Conservation (phyloP, 2,888 invertebrate genomes). For the Drosophila conformis region DNA sequence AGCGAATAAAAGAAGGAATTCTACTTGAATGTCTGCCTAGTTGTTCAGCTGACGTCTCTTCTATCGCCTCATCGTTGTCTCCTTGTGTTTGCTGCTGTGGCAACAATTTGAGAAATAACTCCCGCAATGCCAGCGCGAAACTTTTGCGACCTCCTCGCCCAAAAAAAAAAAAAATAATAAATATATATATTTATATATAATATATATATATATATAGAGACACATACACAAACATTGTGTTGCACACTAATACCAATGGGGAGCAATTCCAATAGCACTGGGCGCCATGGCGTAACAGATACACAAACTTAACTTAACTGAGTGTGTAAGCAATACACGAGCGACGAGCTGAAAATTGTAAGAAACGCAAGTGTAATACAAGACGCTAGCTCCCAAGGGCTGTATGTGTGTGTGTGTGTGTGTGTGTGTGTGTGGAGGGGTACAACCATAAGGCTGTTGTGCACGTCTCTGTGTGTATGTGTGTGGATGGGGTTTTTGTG, state of each 20-base stretch:
- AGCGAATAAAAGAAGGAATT: constrained; percentile 5
- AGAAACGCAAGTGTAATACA: constrained; percentile 64
- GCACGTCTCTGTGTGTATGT: not conserved
- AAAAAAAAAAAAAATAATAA: constrained; percentile 11
- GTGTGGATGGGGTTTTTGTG: constrained; percentile 11
- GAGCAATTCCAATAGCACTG: constrained; percentile 66
- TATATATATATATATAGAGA: not conserved
- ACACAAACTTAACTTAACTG: constrained; percentile 77
- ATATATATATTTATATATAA: not conserved
- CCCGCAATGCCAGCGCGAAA: constrained; percentile 57
- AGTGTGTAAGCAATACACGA: constrained; percentile 74
- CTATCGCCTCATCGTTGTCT: constrained; percentile 32
- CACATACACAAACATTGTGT: not conserved
- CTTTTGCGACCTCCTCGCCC: constrained; percentile 34
- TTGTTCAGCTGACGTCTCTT: constrained; percentile 47
- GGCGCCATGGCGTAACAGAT: constrained; percentile 67
- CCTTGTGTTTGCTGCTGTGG: constrained; percentile 64
- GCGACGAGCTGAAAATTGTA: constrained; percentile 63
- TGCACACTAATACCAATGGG: constrained; percentile 39
- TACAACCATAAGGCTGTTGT: too few relatives aligned
- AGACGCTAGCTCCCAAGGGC: constrained; percentile 16
- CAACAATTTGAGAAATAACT: constrained; percentile 81
- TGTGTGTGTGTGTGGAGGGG: not conserved
- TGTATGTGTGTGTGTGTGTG: not conserved
- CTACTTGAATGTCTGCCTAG: constrained; percentile 44